Conservation (phyloP, 2,888 invertebrate species). For the Ophion ellenae region DNA sequence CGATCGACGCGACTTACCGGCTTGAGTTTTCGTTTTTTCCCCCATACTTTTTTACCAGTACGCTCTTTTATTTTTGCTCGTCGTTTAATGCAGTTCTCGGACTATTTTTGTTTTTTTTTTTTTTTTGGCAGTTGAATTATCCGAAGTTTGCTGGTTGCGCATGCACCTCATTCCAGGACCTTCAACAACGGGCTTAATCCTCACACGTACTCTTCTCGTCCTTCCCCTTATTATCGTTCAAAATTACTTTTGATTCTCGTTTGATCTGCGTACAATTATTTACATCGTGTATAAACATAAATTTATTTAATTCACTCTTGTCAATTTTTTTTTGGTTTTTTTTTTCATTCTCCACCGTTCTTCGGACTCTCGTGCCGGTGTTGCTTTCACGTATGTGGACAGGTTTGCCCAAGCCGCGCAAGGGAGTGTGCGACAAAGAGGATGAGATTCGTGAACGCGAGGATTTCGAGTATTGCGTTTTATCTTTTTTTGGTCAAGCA, state of each 20-base stretch:
- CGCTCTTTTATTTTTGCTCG: slow-evolving; percentile 33
- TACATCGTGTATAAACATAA: slow-evolving; percentile 78
- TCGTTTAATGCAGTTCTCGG: slow-evolving; percentile 31
- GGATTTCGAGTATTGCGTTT: too few relatives aligned
- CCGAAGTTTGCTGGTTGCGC: slow-evolving; percentile 75
- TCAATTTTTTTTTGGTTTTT: slow-evolving; percentile 17
- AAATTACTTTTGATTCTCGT: slow-evolving; percentile 71
- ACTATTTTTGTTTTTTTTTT: slow-evolving; percentile 1
- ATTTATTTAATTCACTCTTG: slow-evolving; percentile 19
- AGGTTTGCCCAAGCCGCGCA: too few relatives aligned
- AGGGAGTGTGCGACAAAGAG: too few relatives aligned
- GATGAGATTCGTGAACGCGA: too few relatives aligned
- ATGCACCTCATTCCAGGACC: slow-evolving; percentile 81
- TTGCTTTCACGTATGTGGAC: slow-evolving; percentile 12
- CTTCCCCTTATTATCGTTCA: slow-evolving; percentile 66
- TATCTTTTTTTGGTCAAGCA: too few relatives aligned
- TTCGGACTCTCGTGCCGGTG: slow-evolving; percentile 32
- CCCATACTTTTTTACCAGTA: slow-evolving; percentile 22
- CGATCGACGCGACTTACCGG: slow-evolving; percentile 43
- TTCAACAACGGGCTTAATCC: slow-evolving; percentile 66
- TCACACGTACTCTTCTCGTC: slow-evolving; percentile 15
- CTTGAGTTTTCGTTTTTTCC: slow-evolving; percentile 18
- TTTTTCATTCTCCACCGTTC: slow-evolving; percentile 4
- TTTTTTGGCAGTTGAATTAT: slow-evolving; percentile 66
- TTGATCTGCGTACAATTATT: slow-evolving; percentile 76